These are phyloP conservation scores for Eleutherodactylus coqui DNA, from an alignment of 2,797 vertebrate genomes.

Conservation along the genomic window DNA sequence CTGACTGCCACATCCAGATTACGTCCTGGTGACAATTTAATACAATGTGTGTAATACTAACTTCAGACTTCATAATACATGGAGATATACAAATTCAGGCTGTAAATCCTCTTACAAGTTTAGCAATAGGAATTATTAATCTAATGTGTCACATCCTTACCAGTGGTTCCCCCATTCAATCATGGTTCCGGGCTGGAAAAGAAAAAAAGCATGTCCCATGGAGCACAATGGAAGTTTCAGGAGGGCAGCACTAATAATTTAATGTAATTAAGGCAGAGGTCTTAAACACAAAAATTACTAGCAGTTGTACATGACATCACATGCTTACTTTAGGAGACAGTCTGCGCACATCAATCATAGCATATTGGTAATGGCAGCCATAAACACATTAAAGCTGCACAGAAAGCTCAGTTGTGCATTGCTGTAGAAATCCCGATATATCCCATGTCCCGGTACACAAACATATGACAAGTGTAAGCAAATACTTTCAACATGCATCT, in stretches of 20 bases:
- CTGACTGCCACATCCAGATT: no score
- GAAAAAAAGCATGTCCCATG: constrained; percentile 64
- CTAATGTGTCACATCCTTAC: constrained; percentile 77
- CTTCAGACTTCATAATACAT: neutral
- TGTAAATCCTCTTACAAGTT: neutral
- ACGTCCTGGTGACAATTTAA: no score
- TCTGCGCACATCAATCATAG: neutral
- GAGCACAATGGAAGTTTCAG: constrained; percentile 46
- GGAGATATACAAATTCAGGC: neutral
- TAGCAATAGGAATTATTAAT: neutral
- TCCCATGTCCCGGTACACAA: no score
- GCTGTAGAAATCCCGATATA: neutral
- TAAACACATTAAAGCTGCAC: neutral
- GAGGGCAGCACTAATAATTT: constrained; percentile 29
- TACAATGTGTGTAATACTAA: neutral
- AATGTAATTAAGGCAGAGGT: neutral
- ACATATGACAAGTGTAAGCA: neutral
- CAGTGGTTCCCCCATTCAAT: constrained; percentile 99
- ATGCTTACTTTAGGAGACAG: neutral
- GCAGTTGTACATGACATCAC: constrained; percentile 1
- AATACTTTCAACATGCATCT: neutral
- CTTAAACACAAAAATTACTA: neutral
- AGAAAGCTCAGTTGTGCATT: neutral
- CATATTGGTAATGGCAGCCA: neutral
- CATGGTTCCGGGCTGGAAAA: constrained; percentile 95